These are phyloP conservation scores for Panopea generosa DNA, from an alignment of 2,888 invertebrate species.

Conservation along the genomic window DNA sequence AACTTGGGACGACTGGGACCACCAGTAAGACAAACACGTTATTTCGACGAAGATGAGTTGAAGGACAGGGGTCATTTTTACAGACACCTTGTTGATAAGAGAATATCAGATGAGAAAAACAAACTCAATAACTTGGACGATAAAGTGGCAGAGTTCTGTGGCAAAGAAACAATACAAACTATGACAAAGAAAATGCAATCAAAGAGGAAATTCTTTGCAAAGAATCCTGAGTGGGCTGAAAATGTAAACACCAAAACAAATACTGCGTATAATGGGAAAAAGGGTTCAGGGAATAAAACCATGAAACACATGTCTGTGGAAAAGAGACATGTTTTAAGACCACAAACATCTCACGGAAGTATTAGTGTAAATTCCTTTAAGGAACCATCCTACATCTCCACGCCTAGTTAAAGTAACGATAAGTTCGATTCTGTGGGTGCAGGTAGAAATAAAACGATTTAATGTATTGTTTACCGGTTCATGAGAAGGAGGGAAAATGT, in stretches of 20 bases:
- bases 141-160: constrained; percentile 59
- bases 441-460: no score
- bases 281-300: neutral
- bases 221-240: constrained; percentile 29
- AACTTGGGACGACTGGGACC: constrained; percentile 52
- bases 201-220: constrained; percentile 35
- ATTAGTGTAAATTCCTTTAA: constrained; percentile 20
- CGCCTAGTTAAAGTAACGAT: constrained; percentile 6
- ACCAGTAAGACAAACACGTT: constrained; percentile 36
- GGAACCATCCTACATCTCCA: constrained; percentile 29
- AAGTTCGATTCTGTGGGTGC: no score
- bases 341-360: neutral
- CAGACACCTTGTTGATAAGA: constrained; percentile 45
- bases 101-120: constrained; percentile 51
- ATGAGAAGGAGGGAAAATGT: no score
- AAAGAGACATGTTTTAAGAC: neutral
- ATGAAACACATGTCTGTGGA: neutral
- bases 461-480: no score
- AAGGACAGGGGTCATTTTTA: constrained; percentile 58
- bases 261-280: neutral
- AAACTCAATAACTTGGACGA: constrained; percentile 42
- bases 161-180: constrained; percentile 55
- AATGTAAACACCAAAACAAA: constrained; percentile 3
- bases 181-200: constrained; percentile 47
- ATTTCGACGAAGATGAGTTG: constrained; percentile 62